Conservation (phyloP, 2,113 vertebrate genomes). For the Cranoglanis bouderius region DNA sequence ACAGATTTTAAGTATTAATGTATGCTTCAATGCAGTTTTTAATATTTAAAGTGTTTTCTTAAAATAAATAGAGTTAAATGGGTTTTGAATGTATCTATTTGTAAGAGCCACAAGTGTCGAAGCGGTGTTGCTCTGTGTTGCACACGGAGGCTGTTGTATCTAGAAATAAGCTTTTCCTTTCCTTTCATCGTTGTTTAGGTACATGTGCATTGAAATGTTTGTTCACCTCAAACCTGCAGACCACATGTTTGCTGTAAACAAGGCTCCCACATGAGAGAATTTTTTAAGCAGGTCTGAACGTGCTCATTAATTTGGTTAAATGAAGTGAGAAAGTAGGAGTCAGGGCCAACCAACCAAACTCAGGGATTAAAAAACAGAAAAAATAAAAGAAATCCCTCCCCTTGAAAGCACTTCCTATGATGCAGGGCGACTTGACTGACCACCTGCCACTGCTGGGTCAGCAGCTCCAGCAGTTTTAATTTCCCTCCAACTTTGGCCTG, state of each 20-base stretch:
- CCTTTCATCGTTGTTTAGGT: background rate
- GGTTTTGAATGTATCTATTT: background rate
- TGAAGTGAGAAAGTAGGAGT: constrained; percentile 77
- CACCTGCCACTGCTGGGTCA: constrained; percentile 65
- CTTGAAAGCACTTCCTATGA: constrained; percentile 70
- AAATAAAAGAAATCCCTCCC: constrained; percentile 33
- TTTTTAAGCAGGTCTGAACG: constrained; percentile 62
- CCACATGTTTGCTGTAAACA: constrained; percentile 42
- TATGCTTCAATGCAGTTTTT: background rate
- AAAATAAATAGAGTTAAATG: background rate
- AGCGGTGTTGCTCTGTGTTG: background rate
- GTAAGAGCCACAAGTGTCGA: background rate
- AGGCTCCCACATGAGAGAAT: constrained; percentile 7
- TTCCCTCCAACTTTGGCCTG: constrained; percentile 62
- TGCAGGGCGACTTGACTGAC: constrained; percentile 54
- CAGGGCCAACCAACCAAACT: constrained; percentile 56
- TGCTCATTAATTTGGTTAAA: constrained; percentile 82
- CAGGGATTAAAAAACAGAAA: constrained; percentile 38
- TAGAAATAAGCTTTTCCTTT: constrained; percentile 2
- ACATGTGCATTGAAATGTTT: constrained; percentile 28
- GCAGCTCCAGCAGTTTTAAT: constrained; percentile 57
- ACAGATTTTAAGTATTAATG: background rate
- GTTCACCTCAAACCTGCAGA: constrained; percentile 30
- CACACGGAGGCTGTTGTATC: background rate
- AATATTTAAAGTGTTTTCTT: background rate